These are phyloP conservation scores for Macrocentrus cingulum DNA, from an alignment of 1,140 invertebrate genomes.

Conservation along the genomic window DNA sequence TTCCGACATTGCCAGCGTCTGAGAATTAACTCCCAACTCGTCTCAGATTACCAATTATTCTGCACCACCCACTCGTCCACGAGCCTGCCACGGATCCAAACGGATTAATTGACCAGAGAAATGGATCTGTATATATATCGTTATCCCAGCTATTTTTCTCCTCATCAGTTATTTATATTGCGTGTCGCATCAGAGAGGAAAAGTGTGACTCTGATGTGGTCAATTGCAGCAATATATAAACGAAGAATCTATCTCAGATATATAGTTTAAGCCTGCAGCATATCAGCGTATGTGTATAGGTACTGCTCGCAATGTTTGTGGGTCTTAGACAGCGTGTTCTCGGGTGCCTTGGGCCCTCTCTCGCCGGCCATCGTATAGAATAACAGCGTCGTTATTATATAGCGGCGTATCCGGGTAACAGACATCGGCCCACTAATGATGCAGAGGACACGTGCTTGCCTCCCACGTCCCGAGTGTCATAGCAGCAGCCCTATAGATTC, in stretches of 20 bases:
- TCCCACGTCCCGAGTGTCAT: slow-evolving; percentile 42
- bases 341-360: slow-evolving; percentile 6
- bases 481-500: slow-evolving; percentile 20
- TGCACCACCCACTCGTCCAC: slow-evolving; percentile 8
- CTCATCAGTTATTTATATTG: too few species aligned
- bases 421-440: slow-evolving; percentile 45
- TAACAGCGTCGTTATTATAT: slow-evolving; percentile 42
- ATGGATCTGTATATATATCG: too few species aligned
- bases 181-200: too few species aligned
- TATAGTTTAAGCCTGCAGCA: too few species aligned
- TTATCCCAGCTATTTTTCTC: too few species aligned
- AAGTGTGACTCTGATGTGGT: too few species aligned
- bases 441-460: slow-evolving; percentile 43
- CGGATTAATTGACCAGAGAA: background rate
- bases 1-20: slow-evolving; percentile 19
- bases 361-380: slow-evolving; percentile 32
- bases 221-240: too few species aligned
- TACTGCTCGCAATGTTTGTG: background rate
- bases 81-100: background rate
- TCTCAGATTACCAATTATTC: slow-evolving; percentile 24
- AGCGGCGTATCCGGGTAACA: slow-evolving; percentile 33
- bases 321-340: background rate
- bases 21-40: slow-evolving; percentile 11
- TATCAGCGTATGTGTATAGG: too few species aligned
- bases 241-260: too few species aligned